Percentiles rank a stretch among this genome's conserved stretches.
Conservation (phyloP, 2,888 invertebrate genomes). For the Leptura quadrifasciata region DNA sequence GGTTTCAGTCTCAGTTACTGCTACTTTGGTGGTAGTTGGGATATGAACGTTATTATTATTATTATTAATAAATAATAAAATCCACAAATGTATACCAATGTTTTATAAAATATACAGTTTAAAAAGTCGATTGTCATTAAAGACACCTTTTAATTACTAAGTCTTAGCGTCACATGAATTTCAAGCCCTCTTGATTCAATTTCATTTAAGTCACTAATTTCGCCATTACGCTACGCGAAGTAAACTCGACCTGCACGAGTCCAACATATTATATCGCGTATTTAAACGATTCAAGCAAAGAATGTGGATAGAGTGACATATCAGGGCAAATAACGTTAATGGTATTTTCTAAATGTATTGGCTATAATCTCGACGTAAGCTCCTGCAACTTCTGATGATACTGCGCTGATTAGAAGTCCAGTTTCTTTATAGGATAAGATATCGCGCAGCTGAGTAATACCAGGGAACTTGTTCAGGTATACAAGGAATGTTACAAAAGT, state of each 20-base stretch:
- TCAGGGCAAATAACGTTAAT: slow-evolving; percentile 1
- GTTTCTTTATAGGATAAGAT: slow-evolving; percentile 37
- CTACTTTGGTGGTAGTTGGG: no score
- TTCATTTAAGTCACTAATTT: no score
- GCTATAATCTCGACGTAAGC: slow-evolving; percentile 11
- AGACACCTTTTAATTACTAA: no score
- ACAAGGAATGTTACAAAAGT: slow-evolving; percentile 34
- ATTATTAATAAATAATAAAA: no score
- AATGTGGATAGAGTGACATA: slow-evolving; percentile 22
- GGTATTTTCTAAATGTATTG: slow-evolving; percentile 2
- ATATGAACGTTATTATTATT: no score
- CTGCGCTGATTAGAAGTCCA: slow-evolving; percentile 33
- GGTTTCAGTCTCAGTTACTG: no score
- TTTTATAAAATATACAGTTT: no score
- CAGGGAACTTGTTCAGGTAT: slow-evolving; percentile 3
- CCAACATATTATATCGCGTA: background rate
- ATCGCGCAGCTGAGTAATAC: slow-evolving; percentile 3
- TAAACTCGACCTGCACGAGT: background rate
- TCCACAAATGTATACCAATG: no score
- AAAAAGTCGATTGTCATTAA: no score
- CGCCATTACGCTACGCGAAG: background rate
- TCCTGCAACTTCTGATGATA: slow-evolving; percentile 35
- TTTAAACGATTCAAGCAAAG: background rate
- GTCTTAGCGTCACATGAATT: no score
- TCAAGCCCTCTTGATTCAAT: no score